Evolutionary conservation across 2,113 vertebrate genomes (phyloP).

Genomic region (Rana temporaria): DNA sequence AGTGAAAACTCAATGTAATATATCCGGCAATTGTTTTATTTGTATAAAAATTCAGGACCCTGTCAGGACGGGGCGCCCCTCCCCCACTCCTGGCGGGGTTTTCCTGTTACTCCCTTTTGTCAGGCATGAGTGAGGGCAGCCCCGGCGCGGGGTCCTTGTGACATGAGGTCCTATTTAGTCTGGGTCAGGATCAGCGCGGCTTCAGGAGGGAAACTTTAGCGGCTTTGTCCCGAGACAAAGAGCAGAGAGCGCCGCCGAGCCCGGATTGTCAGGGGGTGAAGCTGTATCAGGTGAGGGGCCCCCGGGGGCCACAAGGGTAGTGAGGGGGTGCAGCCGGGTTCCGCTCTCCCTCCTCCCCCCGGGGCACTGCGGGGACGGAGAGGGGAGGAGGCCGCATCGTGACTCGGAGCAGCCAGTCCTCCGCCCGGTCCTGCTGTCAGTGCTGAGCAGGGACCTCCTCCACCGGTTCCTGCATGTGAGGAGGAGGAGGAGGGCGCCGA

Average conservation of each 20-base stretch:
- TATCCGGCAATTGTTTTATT: no score
- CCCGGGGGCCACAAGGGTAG: background rate
- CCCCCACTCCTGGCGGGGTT: background rate
- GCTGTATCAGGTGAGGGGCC: slow-evolving; percentile 44
- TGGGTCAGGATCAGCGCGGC: slow-evolving; percentile 75
- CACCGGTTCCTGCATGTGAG: background rate
- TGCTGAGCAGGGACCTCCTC: background rate
- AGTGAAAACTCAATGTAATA: background rate
- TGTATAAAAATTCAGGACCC: background rate
- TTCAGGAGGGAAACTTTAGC: slow-evolving; percentile 83
- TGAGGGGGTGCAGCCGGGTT: background rate
- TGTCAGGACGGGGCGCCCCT: rapidly evolving
- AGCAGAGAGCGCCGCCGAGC: slow-evolving; percentile 50
- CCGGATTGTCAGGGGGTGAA: slow-evolving; percentile 54
- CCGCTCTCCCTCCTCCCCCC: background rate
- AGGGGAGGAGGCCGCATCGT: slow-evolving; percentile 24
- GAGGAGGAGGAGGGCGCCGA: background rate
- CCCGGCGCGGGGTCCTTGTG: slow-evolving; percentile 43
- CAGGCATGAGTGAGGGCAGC: slow-evolving; percentile 58
- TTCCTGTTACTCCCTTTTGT: background rate
- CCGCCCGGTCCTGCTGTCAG: background rate
- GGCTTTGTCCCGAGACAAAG: slow-evolving; percentile 76
- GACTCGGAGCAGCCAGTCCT: background rate
- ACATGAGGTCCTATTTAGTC: slow-evolving; percentile 69
- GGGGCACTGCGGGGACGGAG: background rate